Evolutionary conservation across 2,113 vertebrate species (phyloP).

Genomic region (Bombycilla garrulus): DNA sequence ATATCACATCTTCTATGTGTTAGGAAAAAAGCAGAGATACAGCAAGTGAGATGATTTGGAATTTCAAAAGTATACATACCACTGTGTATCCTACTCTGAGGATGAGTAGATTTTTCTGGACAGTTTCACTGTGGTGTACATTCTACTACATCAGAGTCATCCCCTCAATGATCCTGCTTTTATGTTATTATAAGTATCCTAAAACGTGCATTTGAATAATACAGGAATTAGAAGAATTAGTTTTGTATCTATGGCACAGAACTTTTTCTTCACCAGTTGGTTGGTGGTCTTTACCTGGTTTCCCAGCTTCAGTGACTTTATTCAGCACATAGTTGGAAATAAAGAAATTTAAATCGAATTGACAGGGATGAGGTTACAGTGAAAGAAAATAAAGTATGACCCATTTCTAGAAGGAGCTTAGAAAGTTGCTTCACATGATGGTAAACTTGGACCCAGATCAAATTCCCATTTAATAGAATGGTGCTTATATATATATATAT

Average conservation of each 20-base stretch:
- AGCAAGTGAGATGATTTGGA: not conserved
- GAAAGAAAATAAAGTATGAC: not conserved
- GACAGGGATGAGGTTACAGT: not conserved
- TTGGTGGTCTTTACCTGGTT: not conserved
- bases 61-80: not conserved
- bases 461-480: not conserved
- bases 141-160: not conserved
- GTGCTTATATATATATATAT: not conserved
- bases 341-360: not conserved
- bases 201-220: not conserved
- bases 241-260: not conserved
- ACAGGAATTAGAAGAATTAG: not conserved
- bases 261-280: not conserved
- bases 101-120: not conserved
- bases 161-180: not conserved
- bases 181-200: not conserved
- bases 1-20: not conserved
- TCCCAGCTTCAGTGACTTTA: not conserved
- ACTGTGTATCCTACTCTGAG: not conserved
- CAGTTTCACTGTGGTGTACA: not conserved
- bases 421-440: not conserved
- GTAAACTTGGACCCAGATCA: not conserved
- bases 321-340: not conserved
- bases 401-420: not conserved
- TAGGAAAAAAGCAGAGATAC: not conserved